A percentile compares a stretch with the other conserved stretches of the same genome.
phyloP scores from a whole-genome alignment of 2,888 invertebrate species.

The Scrobipalpa atriplicella region DNA sequence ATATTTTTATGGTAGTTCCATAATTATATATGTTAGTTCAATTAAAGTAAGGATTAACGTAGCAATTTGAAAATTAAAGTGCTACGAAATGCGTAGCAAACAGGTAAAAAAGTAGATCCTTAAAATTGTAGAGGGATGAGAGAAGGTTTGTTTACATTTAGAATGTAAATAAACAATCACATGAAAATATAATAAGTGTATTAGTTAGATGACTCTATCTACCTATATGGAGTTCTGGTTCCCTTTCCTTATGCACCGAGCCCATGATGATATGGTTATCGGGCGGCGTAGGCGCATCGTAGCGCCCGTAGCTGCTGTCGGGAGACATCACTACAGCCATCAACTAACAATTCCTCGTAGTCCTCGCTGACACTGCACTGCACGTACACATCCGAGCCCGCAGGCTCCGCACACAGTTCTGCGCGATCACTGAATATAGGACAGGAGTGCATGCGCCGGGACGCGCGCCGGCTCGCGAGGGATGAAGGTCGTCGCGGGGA shows the following conservation, averaged over 20 bases:
- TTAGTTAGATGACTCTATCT: conserved; percentile 40
- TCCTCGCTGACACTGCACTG: conserved; percentile 72
- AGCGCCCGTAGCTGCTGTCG: conserved; percentile 85
- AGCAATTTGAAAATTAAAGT: too few relatives aligned
- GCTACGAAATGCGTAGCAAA: too few relatives aligned
- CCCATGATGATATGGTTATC: conserved; percentile 66
- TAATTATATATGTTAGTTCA: too few relatives aligned
- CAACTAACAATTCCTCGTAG: conserved; percentile 56
- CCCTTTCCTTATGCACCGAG: conserved; percentile 77
- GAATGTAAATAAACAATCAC: conserved; percentile 35
- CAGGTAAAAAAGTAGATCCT: not conserved
- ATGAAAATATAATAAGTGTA: not conserved
- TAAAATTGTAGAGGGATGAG: not conserved
- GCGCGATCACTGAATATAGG: conserved; percentile 66
- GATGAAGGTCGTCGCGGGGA: conserved; percentile 72
- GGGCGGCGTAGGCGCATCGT: conserved; percentile 80
- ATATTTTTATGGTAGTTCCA: too few relatives aligned
- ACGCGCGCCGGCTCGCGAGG: conserved; percentile 66
- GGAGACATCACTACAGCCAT: conserved; percentile 85
- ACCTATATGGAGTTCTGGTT: conserved; percentile 90
- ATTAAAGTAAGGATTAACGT: too few relatives aligned
- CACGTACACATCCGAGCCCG: conserved; percentile 73
- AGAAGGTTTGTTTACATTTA: conserved; percentile 10
- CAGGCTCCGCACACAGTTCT: conserved; percentile 53
- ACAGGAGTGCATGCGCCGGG: conserved; percentile 69